Evolutionary conservation across 2,113 vertebrate genomes (phyloP).

Genomic region (Syrmaticus mikado): DNA sequence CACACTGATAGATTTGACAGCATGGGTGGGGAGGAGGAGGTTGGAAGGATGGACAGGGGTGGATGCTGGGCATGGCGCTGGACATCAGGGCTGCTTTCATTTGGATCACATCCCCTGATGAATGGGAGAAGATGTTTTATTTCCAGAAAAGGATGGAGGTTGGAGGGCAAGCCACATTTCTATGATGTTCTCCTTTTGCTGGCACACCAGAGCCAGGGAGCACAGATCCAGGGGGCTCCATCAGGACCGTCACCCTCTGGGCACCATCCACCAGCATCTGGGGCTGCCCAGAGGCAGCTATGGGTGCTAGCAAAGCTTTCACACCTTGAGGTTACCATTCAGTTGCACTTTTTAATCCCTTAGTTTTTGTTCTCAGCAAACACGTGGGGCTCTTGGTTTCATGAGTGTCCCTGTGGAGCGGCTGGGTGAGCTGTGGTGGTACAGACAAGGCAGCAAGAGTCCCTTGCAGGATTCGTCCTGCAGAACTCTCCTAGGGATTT

Average conservation of each 20-base stretch:
- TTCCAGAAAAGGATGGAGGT: neutral
- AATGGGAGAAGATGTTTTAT: rapidly evolving
- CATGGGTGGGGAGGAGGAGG: neutral
- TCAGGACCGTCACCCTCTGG: no score
- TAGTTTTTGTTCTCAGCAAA: neutral
- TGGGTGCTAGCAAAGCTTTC: neutral
- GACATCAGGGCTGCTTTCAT: neutral
- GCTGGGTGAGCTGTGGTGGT: neutral
- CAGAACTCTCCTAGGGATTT: neutral
- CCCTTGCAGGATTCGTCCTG: rapidly evolving
- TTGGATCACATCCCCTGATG: rapidly evolving
- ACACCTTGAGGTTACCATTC: neutral
- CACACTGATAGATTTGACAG: rapidly evolving
- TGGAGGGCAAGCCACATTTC: neutral
- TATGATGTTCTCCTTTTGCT: neutral
- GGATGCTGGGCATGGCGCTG: no score
- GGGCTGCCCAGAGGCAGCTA: neutral
- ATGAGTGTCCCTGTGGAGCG: neutral
- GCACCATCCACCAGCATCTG: neutral
- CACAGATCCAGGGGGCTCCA: no score
- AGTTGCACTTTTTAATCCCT: neutral
- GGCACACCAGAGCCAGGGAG: neutral
- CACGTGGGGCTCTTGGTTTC: neutral
- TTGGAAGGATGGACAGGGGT: neutral
- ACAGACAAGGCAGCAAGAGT: neutral